Conservation (phyloP, 2,113 vertebrate species). For the Tragelaphus scriptus region DNA sequence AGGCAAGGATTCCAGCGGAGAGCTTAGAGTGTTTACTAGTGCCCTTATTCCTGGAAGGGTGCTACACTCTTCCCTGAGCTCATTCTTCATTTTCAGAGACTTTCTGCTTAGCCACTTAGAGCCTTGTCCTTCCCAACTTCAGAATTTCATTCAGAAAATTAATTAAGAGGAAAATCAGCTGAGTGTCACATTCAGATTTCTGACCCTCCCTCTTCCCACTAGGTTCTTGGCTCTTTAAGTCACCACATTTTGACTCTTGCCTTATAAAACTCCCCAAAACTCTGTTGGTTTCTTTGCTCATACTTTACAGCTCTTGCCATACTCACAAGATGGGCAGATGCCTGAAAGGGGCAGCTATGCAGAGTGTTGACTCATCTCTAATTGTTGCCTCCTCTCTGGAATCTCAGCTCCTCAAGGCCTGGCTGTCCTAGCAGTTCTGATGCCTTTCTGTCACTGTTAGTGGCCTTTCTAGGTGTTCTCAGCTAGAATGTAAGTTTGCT, state of each 20-base stretch:
- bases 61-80: neutral
- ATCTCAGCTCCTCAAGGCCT: neutral
- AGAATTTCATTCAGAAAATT: neutral
- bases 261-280: neutral
- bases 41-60: neutral
- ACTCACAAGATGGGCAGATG: neutral
- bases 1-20: neutral
- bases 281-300: neutral
- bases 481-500: neutral
- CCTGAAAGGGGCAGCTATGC: neutral
- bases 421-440: neutral
- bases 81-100: neutral
- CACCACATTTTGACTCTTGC: neutral
- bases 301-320: neutral
- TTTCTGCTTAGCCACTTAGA: neutral
- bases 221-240: neutral
- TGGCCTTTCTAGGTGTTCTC: neutral
- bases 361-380: neutral
- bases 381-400: neutral
- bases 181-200: neutral
- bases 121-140: neutral
- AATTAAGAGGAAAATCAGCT: neutral
- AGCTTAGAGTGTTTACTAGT: neutral
- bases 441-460: neutral
- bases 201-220: neutral